These are phyloP conservation scores for Aricia agestis DNA, from an alignment of 1,140 invertebrate genomes.

Conservation along the genomic window DNA sequence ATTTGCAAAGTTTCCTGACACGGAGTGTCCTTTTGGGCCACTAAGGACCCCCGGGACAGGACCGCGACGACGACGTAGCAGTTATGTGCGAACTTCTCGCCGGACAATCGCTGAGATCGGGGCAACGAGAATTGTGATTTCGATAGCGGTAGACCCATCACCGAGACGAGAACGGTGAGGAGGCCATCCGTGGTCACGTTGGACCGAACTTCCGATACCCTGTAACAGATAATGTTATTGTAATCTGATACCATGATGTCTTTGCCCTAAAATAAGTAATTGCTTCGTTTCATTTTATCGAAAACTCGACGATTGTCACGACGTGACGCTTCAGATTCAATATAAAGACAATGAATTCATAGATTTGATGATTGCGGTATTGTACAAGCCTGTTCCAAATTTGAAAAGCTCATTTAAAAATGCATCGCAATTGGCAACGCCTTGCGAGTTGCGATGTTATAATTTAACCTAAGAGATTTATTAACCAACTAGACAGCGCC, in stretches of 20 bases:
- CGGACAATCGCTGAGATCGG: slow-evolving; percentile 54
- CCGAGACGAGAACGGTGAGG: slow-evolving; percentile 64
- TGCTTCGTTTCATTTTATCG: neutral
- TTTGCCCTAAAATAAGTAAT: neutral
- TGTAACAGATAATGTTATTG: slow-evolving; percentile 38
- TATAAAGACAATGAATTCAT: too few species aligned
- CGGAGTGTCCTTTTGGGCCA: slow-evolving; percentile 70
- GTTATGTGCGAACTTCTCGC: slow-evolving; percentile 51
- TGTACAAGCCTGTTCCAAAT: too few species aligned
- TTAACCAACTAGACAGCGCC: too few species aligned
- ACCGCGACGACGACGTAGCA: slow-evolving; percentile 70
- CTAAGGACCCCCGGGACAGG: slow-evolving; percentile 61
- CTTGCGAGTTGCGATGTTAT: too few species aligned
- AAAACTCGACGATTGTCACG: too few species aligned
- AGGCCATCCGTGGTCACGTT: slow-evolving; percentile 68
- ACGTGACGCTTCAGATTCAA: too few species aligned
- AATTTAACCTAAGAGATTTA: too few species aligned
- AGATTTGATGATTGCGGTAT: too few species aligned
- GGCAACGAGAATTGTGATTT: slow-evolving; percentile 48
- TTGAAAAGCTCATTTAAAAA: too few species aligned
- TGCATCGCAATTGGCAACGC: too few species aligned
- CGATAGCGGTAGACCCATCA: slow-evolving; percentile 54
- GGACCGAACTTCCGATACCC: slow-evolving; percentile 70
- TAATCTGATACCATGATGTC: neutral
- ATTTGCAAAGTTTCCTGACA: slow-evolving; percentile 62